Conservation (phyloP, 2,797 vertebrate genomes). For the Caiman crocodilus region DNA sequence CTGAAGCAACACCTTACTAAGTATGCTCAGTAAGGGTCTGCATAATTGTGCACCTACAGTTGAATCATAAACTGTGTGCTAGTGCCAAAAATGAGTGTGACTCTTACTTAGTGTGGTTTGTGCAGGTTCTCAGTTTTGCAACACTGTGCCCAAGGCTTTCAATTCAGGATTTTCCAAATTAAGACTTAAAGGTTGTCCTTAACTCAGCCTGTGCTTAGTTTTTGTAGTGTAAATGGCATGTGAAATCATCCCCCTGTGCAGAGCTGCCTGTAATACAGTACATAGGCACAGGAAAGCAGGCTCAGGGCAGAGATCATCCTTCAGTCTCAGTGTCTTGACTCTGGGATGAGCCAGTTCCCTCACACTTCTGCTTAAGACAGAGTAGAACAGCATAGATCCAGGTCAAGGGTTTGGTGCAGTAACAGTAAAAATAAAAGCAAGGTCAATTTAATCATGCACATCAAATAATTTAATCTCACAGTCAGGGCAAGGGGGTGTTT, state of each 20-base stretch:
- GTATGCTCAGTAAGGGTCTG: too few species aligned
- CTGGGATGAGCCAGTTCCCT: slow-evolving; percentile 2
- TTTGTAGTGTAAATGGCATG: not conserved
- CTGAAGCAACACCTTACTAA: too few species aligned
- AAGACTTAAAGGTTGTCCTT: not conserved
- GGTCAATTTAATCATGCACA: not conserved
- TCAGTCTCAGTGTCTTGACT: not conserved
- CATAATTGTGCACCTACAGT: too few species aligned
- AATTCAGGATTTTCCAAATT: not conserved
- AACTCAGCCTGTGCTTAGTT: not conserved
- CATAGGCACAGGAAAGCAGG: not conserved
- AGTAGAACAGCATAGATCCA: slow-evolving; percentile 1
- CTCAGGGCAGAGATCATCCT: not conserved
- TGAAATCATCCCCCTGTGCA: not conserved
- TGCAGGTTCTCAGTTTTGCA: not conserved
- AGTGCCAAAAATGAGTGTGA: too few species aligned
- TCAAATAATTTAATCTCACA: not conserved
- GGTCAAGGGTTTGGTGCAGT: not conserved
- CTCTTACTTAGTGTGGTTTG: not conserved
- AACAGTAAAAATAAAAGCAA: slow-evolving; percentile 11
- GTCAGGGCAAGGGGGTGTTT: not conserved
- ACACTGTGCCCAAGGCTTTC: not conserved
- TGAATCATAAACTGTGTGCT: too few species aligned
- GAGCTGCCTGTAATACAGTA: not conserved
- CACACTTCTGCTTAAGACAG: not conserved